Evolutionary conservation across 2,113 vertebrate genomes (phyloP), one percentile per base, ranked within the genome.

Genomic region (Fulica atra): DNA sequence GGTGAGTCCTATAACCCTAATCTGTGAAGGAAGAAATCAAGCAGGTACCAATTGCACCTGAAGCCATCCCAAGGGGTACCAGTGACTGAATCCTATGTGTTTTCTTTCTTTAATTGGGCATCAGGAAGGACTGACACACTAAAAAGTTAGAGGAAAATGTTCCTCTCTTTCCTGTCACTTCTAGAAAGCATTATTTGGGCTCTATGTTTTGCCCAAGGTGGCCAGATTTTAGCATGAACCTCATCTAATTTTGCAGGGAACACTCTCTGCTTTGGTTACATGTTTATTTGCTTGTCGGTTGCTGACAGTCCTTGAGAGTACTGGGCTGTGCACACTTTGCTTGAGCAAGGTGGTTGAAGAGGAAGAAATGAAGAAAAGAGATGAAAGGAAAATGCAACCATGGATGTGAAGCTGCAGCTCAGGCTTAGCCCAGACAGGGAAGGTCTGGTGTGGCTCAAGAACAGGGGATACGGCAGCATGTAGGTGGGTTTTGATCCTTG

Each of bases 61-160:
- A 6, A 69, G 20, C 29, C 29, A 5, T 72, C 51, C 78, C 70
- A 85, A 64, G 48, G 44, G 23, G 7, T 35, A 46, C 8, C 56
- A 28, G 24, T 21, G 7, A 18, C 13, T n/a, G 31, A 54, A 81
- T 33, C 1, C 33, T 33, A 31, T 0, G 0, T 1, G 0, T 10
- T 56, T 84, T 83, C 57, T 70, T 68, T 28, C 13, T 73, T 70
- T 44, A 31, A 7, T 28, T 56, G 12, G 21, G 61, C 63, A 8
- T 23, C 26, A 66, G 64, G 23, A 53, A 35, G 61, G 36, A 56
- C 13, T 38, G 80, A 56, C 81, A 61, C 13, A 64, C 29, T 38
- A 35, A 81, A 66, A 81, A 81, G 8, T 8, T 29, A 35, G 6
- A 36, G 56, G 12, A 60, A 57, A 44, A 13, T 7, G 7, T 66